Base-by-base conservation (phyloP, 1,140 invertebrate species). In the Trachelipus rathkii region DNA sequence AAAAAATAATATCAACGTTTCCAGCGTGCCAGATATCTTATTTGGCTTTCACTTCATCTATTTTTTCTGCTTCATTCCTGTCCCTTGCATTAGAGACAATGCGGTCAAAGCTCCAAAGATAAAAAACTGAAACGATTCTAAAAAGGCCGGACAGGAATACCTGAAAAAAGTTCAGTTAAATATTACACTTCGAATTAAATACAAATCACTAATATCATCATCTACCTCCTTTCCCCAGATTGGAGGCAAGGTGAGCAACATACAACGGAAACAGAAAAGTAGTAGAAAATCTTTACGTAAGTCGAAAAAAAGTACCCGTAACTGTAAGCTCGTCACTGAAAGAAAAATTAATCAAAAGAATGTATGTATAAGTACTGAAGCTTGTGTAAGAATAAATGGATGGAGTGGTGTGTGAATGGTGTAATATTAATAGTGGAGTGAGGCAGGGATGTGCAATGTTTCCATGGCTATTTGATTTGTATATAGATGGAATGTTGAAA, bases 51-150 rank as follows among this genome's bases (percentile, higher is more conserved):
- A 33, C 33, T 33, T 33, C 33, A 33, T 33, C 33, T 33, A 33
- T 33, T 33, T 33, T 33, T 33, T 33, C 33, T 1, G 33, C 1
- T 33, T 33, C 33, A 33, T 33, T 76, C 75, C 77, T 81, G 19
- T 74, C 45, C n/a, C 77, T 68, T 43, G 78, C 79, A 33, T 81
- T 82, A 46, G 77, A 69, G 9, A 88, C 83, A 67, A 86, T 85
- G 44, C 83, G 74, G 73, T 86, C 84, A 82, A 87, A 88, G 74
- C 84, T 84, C 67, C 78, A 82, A 24, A 87, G 77, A 78, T 87
- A 87, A 77, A 86, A 84, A 8, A 85, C 76, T 23, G 83, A 83
- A 23, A 87, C 80, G 1, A 86, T 50, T 45, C 87, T 83, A 46
- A 87, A 84, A 7, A 87, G 10, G 24, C 87, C 86, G 84, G 81